Conservation (phyloP, 35 echinoderm and acorn worm species). For the Strongylocentrotus purpuratus region DNA sequence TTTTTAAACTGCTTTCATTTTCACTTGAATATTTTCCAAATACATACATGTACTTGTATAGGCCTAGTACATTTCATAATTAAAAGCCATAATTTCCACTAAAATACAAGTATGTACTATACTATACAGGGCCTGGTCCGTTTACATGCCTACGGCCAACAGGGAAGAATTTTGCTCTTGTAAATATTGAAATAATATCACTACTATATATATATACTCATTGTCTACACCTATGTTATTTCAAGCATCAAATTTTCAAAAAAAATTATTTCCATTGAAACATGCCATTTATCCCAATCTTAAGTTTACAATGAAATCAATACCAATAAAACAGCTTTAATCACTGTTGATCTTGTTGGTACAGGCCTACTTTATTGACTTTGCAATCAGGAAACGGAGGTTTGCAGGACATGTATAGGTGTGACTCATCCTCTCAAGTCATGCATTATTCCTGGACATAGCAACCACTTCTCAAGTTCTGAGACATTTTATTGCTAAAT, state of each 20-base stretch:
- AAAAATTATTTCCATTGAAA: background rate
- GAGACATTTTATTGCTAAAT: background rate
- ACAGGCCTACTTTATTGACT: background rate
- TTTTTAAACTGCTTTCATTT: too few relatives aligned
- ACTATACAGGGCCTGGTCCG: too few relatives aligned
- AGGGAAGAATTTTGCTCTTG: too few relatives aligned
- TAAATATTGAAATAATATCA: too few relatives aligned
- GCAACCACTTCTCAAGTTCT: background rate
- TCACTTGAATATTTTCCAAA: too few relatives aligned
- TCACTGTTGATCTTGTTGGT: background rate
- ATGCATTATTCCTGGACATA: background rate
- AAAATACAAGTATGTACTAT: too few relatives aligned
- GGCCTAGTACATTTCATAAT: too few relatives aligned
- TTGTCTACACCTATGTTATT: background rate
- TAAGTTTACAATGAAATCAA: background rate
- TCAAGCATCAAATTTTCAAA: background rate
- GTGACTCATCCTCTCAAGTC: background rate
- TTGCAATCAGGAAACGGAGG: background rate
- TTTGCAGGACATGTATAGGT: background rate
- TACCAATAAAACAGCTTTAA: background rate
- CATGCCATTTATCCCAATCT: background rate
- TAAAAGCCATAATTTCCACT: too few relatives aligned
- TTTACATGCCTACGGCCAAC: too few relatives aligned
- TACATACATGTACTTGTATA: too few relatives aligned
- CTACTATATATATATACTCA: too few relatives aligned